Conservation (phyloP, 2,888 invertebrate genomes). For the Meteorus cinctellus region DNA sequence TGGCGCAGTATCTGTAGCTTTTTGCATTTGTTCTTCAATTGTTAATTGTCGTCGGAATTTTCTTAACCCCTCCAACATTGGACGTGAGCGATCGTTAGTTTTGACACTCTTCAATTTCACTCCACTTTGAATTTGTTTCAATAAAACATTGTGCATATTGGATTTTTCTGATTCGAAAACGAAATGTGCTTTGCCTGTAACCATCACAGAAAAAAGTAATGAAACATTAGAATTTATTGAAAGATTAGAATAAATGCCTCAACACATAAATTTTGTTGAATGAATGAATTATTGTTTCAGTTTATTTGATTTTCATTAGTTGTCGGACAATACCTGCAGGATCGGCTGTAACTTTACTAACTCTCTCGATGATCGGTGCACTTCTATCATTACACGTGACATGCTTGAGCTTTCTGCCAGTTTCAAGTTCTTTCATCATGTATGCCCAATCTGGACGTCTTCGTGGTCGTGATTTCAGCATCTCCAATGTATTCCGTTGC, state of each 20-base stretch:
- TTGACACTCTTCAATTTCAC: slow-evolving; percentile 83
- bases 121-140: slow-evolving; percentile 88
- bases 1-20: slow-evolving; percentile 78
- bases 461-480: slow-evolving; percentile 83
- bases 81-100: slow-evolving; percentile 91
- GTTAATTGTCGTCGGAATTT: slow-evolving; percentile 93
- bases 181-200: slow-evolving; percentile 82
- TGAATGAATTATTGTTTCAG: background rate
- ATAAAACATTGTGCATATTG: slow-evolving; percentile 85
- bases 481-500: slow-evolving; percentile 82
- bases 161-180: slow-evolving; percentile 91
- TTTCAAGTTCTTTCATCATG: slow-evolving; percentile 94
- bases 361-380: slow-evolving; percentile 70
- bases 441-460: slow-evolving; percentile 91
- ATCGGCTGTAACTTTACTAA: slow-evolving; percentile 69
- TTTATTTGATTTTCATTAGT: slow-evolving; percentile 15
- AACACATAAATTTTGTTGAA: slow-evolving; percentile 13
- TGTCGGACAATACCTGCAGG: slow-evolving; percentile 62
- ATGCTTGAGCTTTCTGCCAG: slow-evolving; percentile 84
- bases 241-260: slow-evolving; percentile 9
- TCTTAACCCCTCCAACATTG: slow-evolving; percentile 86
- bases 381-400: slow-evolving; percentile 89
- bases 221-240: background rate
- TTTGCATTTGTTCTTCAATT: slow-evolving; percentile 91
- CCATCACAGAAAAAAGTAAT: slow-evolving; percentile 33